Evolutionary conservation across 2,888 invertebrate genomes (phyloP).

Genomic region (Poecilus cupreus): DNA sequence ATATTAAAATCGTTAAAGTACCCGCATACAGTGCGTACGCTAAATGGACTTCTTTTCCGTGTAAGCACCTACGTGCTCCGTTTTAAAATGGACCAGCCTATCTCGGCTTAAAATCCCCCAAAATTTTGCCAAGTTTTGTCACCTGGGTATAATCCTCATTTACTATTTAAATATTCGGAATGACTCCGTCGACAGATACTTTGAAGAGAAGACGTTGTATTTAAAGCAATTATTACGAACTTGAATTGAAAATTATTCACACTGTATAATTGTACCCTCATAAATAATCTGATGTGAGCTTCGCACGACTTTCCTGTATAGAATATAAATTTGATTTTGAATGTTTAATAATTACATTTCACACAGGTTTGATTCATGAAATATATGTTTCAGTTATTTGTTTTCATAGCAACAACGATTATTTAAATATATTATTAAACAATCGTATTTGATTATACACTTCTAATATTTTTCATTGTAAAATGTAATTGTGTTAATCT

Average conservation of each 20-base stretch:
- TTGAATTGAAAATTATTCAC: not conserved
- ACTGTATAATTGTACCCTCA: too few species aligned
- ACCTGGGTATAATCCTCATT: constrained; percentile 41
- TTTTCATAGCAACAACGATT: too few species aligned
- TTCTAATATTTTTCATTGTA: too few species aligned
- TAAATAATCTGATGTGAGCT: too few species aligned
- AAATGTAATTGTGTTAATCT: too few species aligned
- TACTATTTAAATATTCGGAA: constrained; percentile 33
- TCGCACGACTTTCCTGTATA: too few species aligned
- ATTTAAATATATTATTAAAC: too few species aligned
- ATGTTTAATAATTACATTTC: too few species aligned
- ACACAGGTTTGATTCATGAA: too few species aligned
- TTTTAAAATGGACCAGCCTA: not conserved
- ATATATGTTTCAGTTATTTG: too few species aligned
- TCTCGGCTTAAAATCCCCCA: constrained; percentile 15
- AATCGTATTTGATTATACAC: too few species aligned
- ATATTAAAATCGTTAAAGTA: constrained; percentile 47
- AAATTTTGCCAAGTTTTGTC: constrained; percentile 23
- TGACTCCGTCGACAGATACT: constrained; percentile 2
- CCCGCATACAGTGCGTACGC: constrained; percentile 29
- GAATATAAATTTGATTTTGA: too few species aligned
- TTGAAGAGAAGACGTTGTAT: constrained; percentile 8
- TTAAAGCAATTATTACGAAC: not conserved
- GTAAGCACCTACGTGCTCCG: constrained; percentile 29
- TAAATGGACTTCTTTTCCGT: constrained; percentile 38